Percentiles rank a stretch among this genome's conserved stretches.
These are phyloP conservation scores for Terrapene triunguis DNA, from an alignment of 2,113 vertebrate species.

Conservation along the genomic window DNA sequence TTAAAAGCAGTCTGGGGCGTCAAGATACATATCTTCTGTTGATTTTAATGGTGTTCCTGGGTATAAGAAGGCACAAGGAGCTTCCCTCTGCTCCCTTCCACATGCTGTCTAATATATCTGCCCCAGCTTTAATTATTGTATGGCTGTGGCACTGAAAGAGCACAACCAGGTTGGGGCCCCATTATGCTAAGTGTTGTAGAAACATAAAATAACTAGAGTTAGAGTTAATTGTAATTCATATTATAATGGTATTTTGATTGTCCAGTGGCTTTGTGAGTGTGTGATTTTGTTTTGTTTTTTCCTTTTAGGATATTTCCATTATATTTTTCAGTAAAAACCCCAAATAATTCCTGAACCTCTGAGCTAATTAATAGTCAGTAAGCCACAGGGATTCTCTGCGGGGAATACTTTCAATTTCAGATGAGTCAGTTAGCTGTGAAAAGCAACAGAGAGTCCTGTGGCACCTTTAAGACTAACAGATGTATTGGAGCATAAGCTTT, in stretches of 20 bases:
- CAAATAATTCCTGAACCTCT: background rate
- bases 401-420: background rate
- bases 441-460: no score
- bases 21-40: fast-evolving
- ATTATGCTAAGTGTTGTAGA: background rate
- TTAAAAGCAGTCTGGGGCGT: background rate
- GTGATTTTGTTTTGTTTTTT: background rate
- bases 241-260: background rate
- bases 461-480: no score
- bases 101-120: background rate
- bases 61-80: background rate
- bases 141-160: background rate
- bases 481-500: no score
- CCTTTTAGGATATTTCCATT: background rate
- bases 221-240: background rate
- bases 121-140: background rate
- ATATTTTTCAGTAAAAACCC: background rate
- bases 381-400: background rate
- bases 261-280: background rate
- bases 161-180: background rate
- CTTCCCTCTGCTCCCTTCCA: background rate
- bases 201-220: background rate
- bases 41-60: fast-evolving
- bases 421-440: background rate
- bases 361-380: background rate